phyloP scores from a whole-genome alignment of 2,888 invertebrate species.

The Dascillus cervinus region DNA sequence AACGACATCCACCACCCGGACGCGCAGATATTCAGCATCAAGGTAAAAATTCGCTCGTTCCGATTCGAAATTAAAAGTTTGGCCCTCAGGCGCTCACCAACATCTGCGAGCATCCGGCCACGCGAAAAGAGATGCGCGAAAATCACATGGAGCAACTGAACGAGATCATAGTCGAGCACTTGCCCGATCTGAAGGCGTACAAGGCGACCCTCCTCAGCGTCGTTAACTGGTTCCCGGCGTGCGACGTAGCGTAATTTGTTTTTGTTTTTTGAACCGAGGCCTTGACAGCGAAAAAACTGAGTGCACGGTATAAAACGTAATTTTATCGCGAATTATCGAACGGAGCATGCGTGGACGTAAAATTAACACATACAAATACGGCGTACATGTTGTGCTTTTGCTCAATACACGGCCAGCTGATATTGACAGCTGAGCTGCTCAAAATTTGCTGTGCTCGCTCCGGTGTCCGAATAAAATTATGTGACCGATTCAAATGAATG shows the following conservation, averaged over 20 bases:
- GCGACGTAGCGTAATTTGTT: too few species aligned
- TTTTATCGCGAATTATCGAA: slow-evolving; percentile 3
- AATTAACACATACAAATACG: too few species aligned
- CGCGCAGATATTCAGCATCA: slow-evolving; percentile 18
- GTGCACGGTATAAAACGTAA: neutral
- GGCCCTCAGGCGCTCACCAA: slow-evolving; percentile 29
- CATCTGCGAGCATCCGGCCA: slow-evolving; percentile 29
- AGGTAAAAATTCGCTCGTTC: too few species aligned
- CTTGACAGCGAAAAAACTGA: neutral
- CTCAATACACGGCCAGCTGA: slow-evolving; percentile 11
- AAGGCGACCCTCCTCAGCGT: slow-evolving; percentile 24
- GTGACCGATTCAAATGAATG: neutral
- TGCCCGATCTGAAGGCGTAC: slow-evolving; percentile 18
- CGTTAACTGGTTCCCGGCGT: slow-evolving; percentile 26
- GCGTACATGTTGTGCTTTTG: too few species aligned
- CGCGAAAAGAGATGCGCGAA: slow-evolving; percentile 20
- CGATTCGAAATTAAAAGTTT: too few species aligned
- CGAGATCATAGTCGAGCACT: slow-evolving; percentile 18
- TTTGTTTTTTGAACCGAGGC: neutral
- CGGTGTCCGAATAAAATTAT: slow-evolving; percentile 1
- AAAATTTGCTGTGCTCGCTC: slow-evolving; percentile 1
- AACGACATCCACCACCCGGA: slow-evolving; percentile 10
- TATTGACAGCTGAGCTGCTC: slow-evolving; percentile 11
- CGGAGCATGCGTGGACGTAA: slow-evolving; percentile 13
- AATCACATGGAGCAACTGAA: slow-evolving; percentile 22